Percentiles rank a stretch among this genome's conserved stretches.
phyloP scores from a whole-genome alignment of 2,113 vertebrate genomes.

The Campylomormyrus tamandua region DNA sequence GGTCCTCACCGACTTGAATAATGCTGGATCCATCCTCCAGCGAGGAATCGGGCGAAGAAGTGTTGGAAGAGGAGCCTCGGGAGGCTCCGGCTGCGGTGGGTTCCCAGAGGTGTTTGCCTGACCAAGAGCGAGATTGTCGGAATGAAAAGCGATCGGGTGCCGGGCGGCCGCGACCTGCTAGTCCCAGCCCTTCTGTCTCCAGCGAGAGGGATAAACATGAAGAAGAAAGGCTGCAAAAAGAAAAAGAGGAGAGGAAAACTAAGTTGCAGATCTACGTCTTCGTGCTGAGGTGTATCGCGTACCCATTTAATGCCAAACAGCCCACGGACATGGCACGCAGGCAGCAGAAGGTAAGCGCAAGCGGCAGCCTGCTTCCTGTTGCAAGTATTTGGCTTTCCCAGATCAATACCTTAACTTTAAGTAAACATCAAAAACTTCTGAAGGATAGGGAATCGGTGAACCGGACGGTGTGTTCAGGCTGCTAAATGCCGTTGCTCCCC shows the following conservation, averaged over 20 bases:
- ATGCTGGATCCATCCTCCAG: conserved; percentile 97
- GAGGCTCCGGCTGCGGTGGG: conserved; percentile 50
- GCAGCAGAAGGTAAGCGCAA: conserved; percentile 79
- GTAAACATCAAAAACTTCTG: not conserved
- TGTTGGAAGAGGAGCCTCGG: conserved; percentile 55
- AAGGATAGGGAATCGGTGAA: not conserved
- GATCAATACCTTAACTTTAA: not conserved
- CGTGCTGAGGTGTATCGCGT: conserved; percentile 81
- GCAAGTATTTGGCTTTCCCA: not conserved
- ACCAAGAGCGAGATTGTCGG: conserved; percentile 45
- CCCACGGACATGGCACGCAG: conserved; percentile 85
- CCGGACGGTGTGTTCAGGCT: not conserved
- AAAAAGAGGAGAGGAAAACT: conserved; percentile 73
- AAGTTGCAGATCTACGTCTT: conserved; percentile 88
- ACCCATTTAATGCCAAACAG: conserved; percentile 87
- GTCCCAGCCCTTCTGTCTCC: conserved; percentile 58
- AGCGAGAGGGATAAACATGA: conserved; percentile 69
- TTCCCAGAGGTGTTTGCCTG: conserved; percentile 44
- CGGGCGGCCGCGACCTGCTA: conserved; percentile 54
- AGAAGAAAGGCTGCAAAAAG: conserved; percentile 55
- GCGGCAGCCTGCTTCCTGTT: not conserved
- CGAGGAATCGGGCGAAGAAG: conserved; percentile 78
- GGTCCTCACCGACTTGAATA: conserved; percentile 16
- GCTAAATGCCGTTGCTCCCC: not conserved
- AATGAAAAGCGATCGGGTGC: conserved; percentile 32